These are phyloP conservation scores for Marisa cornuarietis DNA, from an alignment of 1,140 invertebrate species.

Conservation along the genomic window DNA sequence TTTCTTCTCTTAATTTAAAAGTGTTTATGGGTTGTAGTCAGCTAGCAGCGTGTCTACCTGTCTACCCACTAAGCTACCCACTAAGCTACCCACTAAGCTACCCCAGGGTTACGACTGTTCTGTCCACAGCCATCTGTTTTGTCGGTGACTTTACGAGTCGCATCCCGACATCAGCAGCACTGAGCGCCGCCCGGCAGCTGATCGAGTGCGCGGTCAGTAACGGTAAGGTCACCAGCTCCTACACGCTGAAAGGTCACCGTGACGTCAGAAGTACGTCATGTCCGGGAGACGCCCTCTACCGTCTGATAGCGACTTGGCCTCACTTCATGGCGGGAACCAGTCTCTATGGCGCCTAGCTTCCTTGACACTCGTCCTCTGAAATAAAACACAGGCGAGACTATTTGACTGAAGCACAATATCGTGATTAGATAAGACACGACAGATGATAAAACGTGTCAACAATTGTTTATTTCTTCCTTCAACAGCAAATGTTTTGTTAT, in stretches of 20 bases:
- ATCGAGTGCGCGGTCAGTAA: constrained; percentile 47
- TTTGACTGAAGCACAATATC: no score
- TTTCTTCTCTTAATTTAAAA: no score
- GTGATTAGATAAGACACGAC: no score
- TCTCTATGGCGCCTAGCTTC: not conserved
- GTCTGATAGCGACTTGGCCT: constrained; percentile 63
- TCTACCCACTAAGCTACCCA: no score
- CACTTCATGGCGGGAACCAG: not conserved
- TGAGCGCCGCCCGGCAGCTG: constrained; percentile 40
- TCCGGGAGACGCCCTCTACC: constrained; percentile 63
- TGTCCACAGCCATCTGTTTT: constrained; percentile 61
- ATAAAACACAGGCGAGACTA: no score
- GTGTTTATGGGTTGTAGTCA: not conserved
- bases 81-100: no score
- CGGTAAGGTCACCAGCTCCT: constrained; percentile 38
- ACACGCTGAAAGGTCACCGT: constrained; percentile 50
- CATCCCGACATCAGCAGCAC: constrained; percentile 40
- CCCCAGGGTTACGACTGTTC: no score
- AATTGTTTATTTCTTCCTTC: no score
- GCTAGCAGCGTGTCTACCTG: not conserved
- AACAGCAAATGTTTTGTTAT: no score
- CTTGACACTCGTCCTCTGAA: no score
- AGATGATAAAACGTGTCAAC: no score
- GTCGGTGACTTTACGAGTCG: constrained; percentile 70
- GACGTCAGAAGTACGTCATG: constrained; percentile 46